phyloP scores from a whole-genome alignment of 2,113 vertebrate species.

The Hippocampus abdominalis region DNA sequence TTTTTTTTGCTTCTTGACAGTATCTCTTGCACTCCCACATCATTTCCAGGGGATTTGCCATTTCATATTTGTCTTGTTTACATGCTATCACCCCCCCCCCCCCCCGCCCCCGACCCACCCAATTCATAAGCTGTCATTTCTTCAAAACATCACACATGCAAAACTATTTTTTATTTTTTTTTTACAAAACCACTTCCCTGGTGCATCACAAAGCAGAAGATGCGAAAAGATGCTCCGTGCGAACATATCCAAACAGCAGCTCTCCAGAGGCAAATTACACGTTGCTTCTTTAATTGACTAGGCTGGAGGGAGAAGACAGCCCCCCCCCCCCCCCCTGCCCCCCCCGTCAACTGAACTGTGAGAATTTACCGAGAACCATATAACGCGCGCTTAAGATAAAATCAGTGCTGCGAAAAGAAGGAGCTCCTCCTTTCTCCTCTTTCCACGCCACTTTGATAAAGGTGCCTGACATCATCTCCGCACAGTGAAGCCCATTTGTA shows the following conservation, averaged over 20 bases:
- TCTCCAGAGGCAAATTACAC: conserved; percentile 17
- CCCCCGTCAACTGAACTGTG: conserved; percentile 26
- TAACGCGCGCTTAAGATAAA: conserved; percentile 46
- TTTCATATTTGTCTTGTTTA: conserved; percentile 1
- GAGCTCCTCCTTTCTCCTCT: conserved; percentile 44
- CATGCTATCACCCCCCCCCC: neutral
- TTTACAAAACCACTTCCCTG: neutral
- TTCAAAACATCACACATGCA: conserved; percentile 3
- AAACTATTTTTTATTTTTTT: neutral
- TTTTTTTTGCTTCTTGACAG: neutral
- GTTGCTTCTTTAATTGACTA: conserved; percentile 36
- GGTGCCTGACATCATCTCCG: conserved; percentile 73
- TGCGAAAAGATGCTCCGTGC: neutral
- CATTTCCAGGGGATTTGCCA: neutral
- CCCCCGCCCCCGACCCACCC: neutral
- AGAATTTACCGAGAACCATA: conserved; percentile 39
- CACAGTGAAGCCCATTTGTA: conserved; percentile 70
- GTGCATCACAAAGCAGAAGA: neutral
- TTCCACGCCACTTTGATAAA: conserved; percentile 67
- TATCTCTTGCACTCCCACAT: neutral
- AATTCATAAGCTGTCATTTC: neutral
- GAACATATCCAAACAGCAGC: conserved; percentile 5
- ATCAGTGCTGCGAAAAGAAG: conserved; percentile 34
- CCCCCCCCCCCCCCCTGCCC: neutral
- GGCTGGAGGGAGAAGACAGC: conserved; percentile 8